Conservation (phyloP, 2,888 invertebrate genomes). For the Habroteleia sp. region DNA sequence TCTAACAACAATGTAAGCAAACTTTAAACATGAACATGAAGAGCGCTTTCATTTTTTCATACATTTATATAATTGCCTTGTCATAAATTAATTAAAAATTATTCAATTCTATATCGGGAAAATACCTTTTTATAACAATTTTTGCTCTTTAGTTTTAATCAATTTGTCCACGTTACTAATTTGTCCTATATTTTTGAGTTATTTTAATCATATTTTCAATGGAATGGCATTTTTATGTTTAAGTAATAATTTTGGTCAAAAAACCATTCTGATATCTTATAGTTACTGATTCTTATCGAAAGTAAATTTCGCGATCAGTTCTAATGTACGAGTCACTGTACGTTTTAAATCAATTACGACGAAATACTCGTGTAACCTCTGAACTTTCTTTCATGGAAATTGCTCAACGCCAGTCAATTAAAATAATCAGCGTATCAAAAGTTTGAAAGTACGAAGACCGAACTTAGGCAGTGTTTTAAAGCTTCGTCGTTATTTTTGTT, state of each 20-base stretch:
- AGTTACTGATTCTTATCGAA: no score
- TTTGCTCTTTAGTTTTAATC: no score
- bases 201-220: no score
- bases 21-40: constrained; percentile 16
- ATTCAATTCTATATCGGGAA: constrained; percentile 1
- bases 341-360: constrained; percentile 29
- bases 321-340: constrained; percentile 16
- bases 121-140: background rate
- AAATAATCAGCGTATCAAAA: constrained; percentile 42
- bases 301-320: background rate
- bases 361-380: constrained; percentile 27
- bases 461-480: constrained; percentile 57
- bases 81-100: constrained; percentile 31
- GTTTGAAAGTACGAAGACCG: constrained; percentile 19
- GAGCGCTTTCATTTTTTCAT: constrained; percentile 39
- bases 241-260: no score
- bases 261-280: background rate
- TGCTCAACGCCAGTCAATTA: constrained; percentile 22
- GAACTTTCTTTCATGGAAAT: constrained; percentile 24
- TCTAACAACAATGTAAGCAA: constrained; percentile 20
- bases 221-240: no score
- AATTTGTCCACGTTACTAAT: no score
- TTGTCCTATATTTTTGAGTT: no score
- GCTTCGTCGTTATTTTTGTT: constrained; percentile 64
- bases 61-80: constrained; percentile 38